A percentile compares a stretch with the other conserved stretches of the same genome.
Conservation (phyloP, 2,113 vertebrate species). For the Pterocles burchelli region DNA sequence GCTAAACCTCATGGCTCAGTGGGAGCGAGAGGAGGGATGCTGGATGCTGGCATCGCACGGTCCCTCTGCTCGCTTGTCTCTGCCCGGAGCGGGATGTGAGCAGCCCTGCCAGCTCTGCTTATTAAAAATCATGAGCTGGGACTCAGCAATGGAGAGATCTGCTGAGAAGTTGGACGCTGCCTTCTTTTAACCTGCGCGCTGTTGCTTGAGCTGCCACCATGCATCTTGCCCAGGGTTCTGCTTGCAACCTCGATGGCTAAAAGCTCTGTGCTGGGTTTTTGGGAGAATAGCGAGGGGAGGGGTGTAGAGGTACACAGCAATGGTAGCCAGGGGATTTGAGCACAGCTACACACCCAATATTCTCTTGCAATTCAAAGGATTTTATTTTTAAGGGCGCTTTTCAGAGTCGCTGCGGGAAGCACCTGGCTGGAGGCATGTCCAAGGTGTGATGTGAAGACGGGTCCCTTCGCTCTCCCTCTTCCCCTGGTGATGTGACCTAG, state of each 20-base stretch:
- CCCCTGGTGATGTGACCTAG: not conserved
- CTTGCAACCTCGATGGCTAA: not conserved
- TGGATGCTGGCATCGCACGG: rapidly evolving
- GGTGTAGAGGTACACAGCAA: not conserved
- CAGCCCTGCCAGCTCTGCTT: not conserved
- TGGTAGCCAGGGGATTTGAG: not conserved
- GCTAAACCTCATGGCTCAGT: rapidly evolving
- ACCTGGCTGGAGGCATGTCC: not conserved
- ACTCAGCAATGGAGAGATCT: not conserved
- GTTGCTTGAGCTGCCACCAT: not conserved
- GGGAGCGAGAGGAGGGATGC: rapidly evolving
- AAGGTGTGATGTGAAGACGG: not conserved
- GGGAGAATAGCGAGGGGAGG: not conserved
- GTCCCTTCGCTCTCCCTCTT: not conserved
- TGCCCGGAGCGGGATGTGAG: not conserved
- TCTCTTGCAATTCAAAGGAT: not conserved
- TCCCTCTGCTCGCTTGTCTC: not conserved
- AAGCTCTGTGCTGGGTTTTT: not conserved
- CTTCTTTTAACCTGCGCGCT: not conserved
- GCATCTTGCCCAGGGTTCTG: not conserved
- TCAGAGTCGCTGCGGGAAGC: not conserved
- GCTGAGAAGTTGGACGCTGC: not conserved
- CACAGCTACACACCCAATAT: not conserved
- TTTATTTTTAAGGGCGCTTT: not conserved
- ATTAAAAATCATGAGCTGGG: not conserved